These are phyloP conservation scores for Equus quagga DNA, from an alignment of 2,113 vertebrate species.

Conservation along the genomic window DNA sequence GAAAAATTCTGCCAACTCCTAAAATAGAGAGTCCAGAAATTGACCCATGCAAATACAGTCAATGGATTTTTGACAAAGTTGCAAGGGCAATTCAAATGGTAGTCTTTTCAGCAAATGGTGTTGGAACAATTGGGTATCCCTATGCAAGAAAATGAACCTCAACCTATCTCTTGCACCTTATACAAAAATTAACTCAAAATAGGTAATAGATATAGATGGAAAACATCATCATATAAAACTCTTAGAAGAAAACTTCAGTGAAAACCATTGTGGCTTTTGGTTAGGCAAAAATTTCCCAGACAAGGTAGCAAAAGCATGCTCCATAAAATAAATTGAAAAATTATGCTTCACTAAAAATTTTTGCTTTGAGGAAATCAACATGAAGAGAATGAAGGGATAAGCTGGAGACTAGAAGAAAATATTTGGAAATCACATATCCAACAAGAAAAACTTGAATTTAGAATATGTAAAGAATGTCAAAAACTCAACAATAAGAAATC, in stretches of 20 bases:
- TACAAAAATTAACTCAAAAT: neutral
- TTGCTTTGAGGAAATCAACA: neutral
- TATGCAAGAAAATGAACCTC: neutral
- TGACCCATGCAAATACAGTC: neutral
- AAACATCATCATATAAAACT: neutral
- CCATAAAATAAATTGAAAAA: neutral
- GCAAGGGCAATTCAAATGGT: neutral
- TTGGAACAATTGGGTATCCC: neutral
- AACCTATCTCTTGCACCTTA: neutral
- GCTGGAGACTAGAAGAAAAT: neutral
- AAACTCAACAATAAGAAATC: neutral
- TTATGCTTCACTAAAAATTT: neutral
- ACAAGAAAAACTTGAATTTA: neutral
- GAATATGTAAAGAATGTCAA: neutral
- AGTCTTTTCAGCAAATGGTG: neutral
- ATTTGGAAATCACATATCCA: neutral
- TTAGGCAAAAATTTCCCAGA: neutral
- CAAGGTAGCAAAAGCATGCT: neutral
- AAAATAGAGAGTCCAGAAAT: neutral
- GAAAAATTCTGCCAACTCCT: neutral
- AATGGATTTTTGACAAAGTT: neutral
- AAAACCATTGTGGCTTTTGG: neutral
- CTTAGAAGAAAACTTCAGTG: neutral
- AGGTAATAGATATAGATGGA: neutral
- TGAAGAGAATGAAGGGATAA: neutral